These are phyloP conservation scores for Podotricha telesiphe DNA, from an alignment of 2,888 invertebrate species.

Conservation along the genomic window DNA sequence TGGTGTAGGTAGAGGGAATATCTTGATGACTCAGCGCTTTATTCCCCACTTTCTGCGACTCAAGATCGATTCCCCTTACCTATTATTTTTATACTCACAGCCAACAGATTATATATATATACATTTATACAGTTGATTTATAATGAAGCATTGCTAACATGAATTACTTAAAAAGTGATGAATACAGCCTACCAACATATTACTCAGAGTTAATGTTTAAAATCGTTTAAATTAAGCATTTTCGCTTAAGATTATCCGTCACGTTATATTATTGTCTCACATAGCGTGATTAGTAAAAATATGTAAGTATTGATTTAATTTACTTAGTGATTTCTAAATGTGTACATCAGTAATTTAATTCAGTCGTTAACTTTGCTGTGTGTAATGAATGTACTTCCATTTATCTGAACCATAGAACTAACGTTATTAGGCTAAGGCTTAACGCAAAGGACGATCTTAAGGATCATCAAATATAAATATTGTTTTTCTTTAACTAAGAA, in stretches of 20 bases:
- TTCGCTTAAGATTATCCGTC: slow-evolving; percentile 14
- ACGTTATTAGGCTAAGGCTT: too few relatives aligned
- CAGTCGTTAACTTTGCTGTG: neutral
- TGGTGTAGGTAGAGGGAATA: slow-evolving; percentile 10
- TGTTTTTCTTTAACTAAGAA: too few relatives aligned
- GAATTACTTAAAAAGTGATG: too few relatives aligned
- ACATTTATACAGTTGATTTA: neutral
- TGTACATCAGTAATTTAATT: neutral
- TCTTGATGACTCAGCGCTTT: neutral
- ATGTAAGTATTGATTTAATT: slow-evolving; percentile 15
- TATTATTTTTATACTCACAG: neutral
- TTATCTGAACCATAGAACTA: too few relatives aligned
- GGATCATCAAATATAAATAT: too few relatives aligned
- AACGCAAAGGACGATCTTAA: too few relatives aligned
- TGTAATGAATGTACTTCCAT: neutral
- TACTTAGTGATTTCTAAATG: slow-evolving; percentile 13
- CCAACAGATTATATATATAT: too few relatives aligned
- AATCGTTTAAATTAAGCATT: neutral
- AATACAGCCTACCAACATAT: neutral
- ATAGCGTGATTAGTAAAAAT: slow-evolving; percentile 16
- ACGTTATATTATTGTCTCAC: neutral
- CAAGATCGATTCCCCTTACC: neutral
- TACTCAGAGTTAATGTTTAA: neutral
- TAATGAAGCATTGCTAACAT: too few relatives aligned
- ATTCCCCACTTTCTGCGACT: slow-evolving; percentile 9